These are phyloP conservation scores for Acanthaster planci DNA, from an alignment of 35 echinoderm and acorn worm species.

Conservation along the genomic window DNA sequence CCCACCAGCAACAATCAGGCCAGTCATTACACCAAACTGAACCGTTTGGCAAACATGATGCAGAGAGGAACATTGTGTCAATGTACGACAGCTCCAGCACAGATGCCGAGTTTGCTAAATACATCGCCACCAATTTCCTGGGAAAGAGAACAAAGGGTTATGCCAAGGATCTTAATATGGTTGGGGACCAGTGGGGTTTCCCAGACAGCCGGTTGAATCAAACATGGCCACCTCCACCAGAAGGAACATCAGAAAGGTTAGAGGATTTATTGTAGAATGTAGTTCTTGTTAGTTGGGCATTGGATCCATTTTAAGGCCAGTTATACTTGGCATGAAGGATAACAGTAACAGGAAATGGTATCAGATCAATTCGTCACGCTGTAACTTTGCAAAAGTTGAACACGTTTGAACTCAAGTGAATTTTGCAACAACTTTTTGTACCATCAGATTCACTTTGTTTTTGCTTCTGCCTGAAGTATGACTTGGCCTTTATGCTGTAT, in stretches of 20 bases:
- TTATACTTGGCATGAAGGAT: too few relatives aligned
- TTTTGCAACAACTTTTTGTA: too few relatives aligned
- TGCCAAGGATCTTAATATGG: conserved; percentile 50
- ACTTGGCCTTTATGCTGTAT: too few relatives aligned
- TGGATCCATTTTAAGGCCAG: not conserved
- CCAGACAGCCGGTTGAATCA: conserved; percentile 60
- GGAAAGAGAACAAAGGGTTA: conserved; percentile 67
- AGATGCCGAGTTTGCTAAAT: conserved; percentile 78
- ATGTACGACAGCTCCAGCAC: conserved; percentile 23
- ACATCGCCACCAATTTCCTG: conserved; percentile 67
- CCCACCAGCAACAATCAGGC: not conserved
- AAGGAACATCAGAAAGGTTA: conserved; percentile 12
- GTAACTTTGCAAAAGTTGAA: too few relatives aligned
- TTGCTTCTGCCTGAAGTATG: too few relatives aligned
- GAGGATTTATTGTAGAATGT: not conserved
- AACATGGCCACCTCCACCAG: conserved; percentile 60
- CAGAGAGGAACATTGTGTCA: not conserved
- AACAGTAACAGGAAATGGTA: too few relatives aligned
- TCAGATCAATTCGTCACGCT: too few relatives aligned
- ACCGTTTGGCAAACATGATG: conserved; percentile 31
- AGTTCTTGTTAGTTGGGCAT: not conserved
- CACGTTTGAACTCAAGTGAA: too few relatives aligned
- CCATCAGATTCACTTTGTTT: too few relatives aligned
- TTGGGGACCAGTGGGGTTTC: conserved; percentile 44
- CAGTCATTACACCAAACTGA: not conserved